A percentile compares a stretch with the other conserved stretches of the same genome.
phyloP scores from a whole-genome alignment of 2,888 invertebrate species.

The Papilio demoleus region DNA sequence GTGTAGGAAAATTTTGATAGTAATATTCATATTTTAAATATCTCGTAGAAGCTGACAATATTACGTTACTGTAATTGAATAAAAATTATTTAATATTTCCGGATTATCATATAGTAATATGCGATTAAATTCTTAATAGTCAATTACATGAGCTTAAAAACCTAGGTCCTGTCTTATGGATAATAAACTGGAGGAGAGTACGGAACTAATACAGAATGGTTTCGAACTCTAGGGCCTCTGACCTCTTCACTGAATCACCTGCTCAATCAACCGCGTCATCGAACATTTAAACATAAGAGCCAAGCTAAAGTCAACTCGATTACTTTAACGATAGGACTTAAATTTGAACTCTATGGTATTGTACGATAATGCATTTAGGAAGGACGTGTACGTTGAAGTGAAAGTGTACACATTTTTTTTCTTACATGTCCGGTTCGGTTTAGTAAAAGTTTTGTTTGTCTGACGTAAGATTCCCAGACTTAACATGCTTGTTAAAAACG shows the following conservation, averaged over 20 bases:
- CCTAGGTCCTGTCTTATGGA: neutral
- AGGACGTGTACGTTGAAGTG: conserved; percentile 60
- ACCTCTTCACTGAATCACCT: conserved; percentile 68
- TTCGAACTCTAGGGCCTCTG: conserved; percentile 59
- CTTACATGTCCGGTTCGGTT: conserved; percentile 69
- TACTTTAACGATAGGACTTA: conserved; percentile 37
- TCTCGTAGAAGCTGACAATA: too few relatives aligned
- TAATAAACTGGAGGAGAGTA: neutral
- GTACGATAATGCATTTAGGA: conserved; percentile 52
- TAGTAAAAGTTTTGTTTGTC: conserved; percentile 74
- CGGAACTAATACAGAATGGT: conserved; percentile 7
- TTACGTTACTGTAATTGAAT: too few relatives aligned
- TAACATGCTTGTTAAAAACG: conserved; percentile 36
- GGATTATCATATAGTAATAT: too few relatives aligned
- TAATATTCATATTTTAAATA: too few relatives aligned
- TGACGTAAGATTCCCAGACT: conserved; percentile 71
- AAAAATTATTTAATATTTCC: too few relatives aligned
- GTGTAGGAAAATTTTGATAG: too few relatives aligned
- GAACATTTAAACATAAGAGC: conserved; percentile 39
- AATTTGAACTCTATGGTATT: conserved; percentile 44
- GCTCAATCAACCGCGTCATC: conserved; percentile 37
- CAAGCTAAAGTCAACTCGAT: conserved; percentile 46
- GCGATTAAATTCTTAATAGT: neutral
- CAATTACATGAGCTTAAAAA: neutral
- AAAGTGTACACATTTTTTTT: conserved; percentile 71